Conservation (phyloP, 2,113 vertebrate species). For the Lepisosteus oculatus region DNA sequence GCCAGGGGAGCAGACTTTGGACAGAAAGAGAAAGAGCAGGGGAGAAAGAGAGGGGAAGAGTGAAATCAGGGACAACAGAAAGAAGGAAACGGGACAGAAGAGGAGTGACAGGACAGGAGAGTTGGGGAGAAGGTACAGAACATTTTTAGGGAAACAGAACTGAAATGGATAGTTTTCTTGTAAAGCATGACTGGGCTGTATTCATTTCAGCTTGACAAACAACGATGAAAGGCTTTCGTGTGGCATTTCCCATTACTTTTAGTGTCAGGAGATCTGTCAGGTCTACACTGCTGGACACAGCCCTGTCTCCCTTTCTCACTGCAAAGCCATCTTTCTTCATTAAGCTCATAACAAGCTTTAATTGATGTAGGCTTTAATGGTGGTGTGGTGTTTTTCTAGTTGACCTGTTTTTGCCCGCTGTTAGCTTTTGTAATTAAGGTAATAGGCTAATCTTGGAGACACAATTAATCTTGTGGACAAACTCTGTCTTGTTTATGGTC, state of each 20-base stretch:
- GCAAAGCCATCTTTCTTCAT: constrained; percentile 25
- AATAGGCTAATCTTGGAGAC: constrained; percentile 24
- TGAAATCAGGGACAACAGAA: neutral
- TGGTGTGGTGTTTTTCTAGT: constrained; percentile 17
- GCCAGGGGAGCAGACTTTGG: constrained; percentile 83
- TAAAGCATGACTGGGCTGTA: too few relatives aligned
- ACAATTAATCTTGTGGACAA: constrained; percentile 25
- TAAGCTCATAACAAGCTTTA: constrained; percentile 33
- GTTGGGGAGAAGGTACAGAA: neutral
- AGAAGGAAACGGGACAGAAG: neutral
- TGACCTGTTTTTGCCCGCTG: constrained; percentile 20
- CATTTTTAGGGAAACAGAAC: too few relatives aligned
- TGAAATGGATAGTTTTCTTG: too few relatives aligned
- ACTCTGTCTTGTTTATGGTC: constrained; percentile 48
- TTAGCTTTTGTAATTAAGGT: constrained; percentile 39
- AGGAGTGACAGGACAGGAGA: neutral
- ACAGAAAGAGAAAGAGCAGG: constrained; percentile 17
- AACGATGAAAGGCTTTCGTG: neutral
- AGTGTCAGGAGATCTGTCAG: neutral
- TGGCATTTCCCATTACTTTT: too few relatives aligned
- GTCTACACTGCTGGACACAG: constrained; percentile 19
- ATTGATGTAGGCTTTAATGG: constrained; percentile 27
- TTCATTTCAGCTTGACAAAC: neutral
- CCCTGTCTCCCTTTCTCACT: neutral
- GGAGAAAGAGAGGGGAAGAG: neutral